These are phyloP conservation scores for Coilia nasus DNA, from an alignment of 2,797 vertebrate species.

Conservation along the genomic window DNA sequence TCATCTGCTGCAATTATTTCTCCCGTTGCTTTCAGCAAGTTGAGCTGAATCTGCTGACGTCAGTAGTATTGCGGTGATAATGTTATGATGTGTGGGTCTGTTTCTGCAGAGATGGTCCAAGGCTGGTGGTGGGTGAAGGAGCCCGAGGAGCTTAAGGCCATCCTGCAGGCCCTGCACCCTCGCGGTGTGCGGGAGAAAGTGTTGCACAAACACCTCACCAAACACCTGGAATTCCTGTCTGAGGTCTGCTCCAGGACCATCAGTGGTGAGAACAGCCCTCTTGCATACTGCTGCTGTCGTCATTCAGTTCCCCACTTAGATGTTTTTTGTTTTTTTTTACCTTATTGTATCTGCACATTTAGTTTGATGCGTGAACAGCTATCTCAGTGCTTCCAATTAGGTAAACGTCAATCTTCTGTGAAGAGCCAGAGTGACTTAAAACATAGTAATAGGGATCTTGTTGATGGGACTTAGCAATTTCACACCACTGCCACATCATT, in stretches of 20 bases:
- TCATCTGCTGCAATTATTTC: background rate
- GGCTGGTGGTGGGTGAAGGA: constrained; percentile 95
- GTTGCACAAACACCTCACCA: constrained; percentile 92
- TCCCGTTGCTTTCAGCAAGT: background rate
- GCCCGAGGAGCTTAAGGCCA: constrained; percentile 81
- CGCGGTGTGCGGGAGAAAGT: constrained; percentile 90
- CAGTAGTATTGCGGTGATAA: too few relatives aligned
- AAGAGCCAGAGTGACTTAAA: background rate
- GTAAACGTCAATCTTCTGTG: too few relatives aligned
- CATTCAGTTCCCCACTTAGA: background rate
- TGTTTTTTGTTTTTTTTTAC: background rate
- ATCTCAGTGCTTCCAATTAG: background rate
- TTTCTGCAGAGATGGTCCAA: constrained; percentile 83
- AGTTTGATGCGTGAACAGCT: background rate
- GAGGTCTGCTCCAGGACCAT: constrained; percentile 82
- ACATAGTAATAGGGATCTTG: background rate
- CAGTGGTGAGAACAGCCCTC: constrained; percentile 71
- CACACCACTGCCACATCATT: background rate
- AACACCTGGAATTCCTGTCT: constrained; percentile 89
- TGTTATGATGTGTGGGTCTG: constrained; percentile 4
- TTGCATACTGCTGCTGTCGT: background rate
- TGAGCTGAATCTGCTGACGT: background rate
- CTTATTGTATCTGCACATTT: background rate
- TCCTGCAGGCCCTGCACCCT: constrained; percentile 85
- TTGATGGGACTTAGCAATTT: background rate